Evolutionary conservation across 2,888 invertebrate genomes (phyloP).

Genomic region (Oscheius sp.): DNA sequence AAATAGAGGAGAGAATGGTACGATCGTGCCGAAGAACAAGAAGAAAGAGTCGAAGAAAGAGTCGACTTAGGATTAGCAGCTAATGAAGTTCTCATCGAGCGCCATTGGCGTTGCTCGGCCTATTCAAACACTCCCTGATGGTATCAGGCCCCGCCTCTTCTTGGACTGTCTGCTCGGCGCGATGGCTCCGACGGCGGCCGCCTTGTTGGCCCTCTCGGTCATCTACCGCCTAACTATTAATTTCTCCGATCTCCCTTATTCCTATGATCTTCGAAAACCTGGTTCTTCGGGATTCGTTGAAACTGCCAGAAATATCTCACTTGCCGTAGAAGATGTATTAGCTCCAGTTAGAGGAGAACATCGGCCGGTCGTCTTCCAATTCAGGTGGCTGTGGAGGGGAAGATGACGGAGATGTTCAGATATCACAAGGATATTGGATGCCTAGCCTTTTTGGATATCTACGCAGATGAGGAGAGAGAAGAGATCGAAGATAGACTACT

Average conservation of each 20-base stretch:
- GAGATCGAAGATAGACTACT: conserved; percentile 49
- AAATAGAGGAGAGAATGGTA: neutral
- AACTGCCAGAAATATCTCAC: conserved; percentile 45
- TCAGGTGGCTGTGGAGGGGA: conserved; percentile 44
- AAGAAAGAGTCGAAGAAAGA: neutral
- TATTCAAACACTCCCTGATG: conserved; percentile 27
- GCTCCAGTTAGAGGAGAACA: conserved; percentile 50
- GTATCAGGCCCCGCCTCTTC: conserved; percentile 22
- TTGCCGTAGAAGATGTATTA: conserved; percentile 51
- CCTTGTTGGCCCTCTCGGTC: conserved; percentile 54
- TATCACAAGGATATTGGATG: conserved; percentile 65
- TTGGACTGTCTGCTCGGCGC: conserved; percentile 27
- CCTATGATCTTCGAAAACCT: conserved; percentile 51
- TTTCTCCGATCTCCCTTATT: conserved; percentile 67
- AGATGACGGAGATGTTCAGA: conserved; percentile 33
- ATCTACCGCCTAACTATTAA: conserved; percentile 65
- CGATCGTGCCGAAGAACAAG: neutral
- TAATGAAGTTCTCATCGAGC: neutral
- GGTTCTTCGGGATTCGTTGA: conserved; percentile 53
- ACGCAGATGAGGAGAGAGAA: conserved; percentile 50
- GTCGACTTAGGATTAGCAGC: neutral
- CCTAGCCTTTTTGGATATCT: conserved; percentile 61
- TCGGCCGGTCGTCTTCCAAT: conserved; percentile 54
- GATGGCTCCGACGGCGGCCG: conserved; percentile 53
- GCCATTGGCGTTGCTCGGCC: conserved; percentile 23